Percentiles rank a stretch among this genome's conserved stretches.
phyloP scores from a whole-genome alignment of 1,140 invertebrate genomes.

The Temnothorax curvispinosus region DNA sequence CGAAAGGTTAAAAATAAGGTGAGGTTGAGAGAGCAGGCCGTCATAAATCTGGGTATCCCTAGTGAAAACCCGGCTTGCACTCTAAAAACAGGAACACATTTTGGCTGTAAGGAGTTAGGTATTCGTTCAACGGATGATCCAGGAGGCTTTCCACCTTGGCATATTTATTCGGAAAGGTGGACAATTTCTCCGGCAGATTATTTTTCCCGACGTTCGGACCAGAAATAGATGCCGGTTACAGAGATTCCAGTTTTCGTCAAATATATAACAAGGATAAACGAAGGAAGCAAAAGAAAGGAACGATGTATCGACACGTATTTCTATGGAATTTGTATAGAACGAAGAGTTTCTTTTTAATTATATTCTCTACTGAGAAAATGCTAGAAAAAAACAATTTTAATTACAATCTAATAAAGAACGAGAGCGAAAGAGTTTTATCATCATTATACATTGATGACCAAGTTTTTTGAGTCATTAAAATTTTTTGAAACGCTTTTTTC shows the following conservation, averaged over 20 bases:
- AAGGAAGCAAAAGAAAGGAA: not conserved
- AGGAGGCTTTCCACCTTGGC: constrained; percentile 6
- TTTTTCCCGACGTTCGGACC: not conserved
- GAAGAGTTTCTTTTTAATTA: not conserved
- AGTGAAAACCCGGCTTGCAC: constrained; percentile 73
- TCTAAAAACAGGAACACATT: constrained; percentile 71
- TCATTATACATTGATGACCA: not conserved
- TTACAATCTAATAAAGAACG: not conserved
- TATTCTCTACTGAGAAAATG: not conserved
- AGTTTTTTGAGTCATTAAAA: not conserved
- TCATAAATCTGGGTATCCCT: constrained; percentile 76
- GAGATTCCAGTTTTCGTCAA: constrained; percentile 1
- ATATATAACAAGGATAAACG: not conserved
- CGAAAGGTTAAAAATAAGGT: constrained; percentile 85
- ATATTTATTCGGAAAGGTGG: constrained; percentile 54
- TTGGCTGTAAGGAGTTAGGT: constrained; percentile 50
- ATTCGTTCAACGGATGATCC: constrained; percentile 48
- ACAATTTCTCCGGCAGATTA: constrained; percentile 37
- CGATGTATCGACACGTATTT: not conserved
- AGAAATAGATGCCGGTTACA: constrained; percentile 14
- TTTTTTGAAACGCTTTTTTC: not conserved
- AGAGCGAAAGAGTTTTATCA: not conserved
- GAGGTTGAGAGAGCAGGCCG: constrained; percentile 69
- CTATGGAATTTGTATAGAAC: not conserved
- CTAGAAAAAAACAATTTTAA: not conserved